Base-by-base conservation (phyloP, 1,140 invertebrate genomes). In the Macrotrachela quadricornifera region DNA sequence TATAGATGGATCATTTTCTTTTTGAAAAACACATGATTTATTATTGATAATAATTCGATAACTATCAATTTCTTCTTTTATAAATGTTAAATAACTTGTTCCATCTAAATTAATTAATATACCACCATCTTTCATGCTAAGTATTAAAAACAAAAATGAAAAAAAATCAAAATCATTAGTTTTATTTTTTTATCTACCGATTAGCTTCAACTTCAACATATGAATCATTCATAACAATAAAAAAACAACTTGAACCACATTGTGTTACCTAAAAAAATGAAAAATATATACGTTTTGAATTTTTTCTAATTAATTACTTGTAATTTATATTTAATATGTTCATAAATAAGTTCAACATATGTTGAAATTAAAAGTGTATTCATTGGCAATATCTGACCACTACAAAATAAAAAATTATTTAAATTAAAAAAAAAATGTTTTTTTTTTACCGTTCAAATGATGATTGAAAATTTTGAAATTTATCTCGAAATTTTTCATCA, bases 31-130 rank as follows among this genome's bases (percentile, higher is more conserved):
- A 63, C 88, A 92, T 0, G 92, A 95, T 62, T 92, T 86, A 70
- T 96, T 95, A 15, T 87, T 90, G 64, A 99, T 95, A 1, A 90
- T 83, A 36, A 97, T 85, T 41, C 90, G 77, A 66, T 94, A 97
- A 54, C 85, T 80, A 70, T 91, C 86, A 0, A 94, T 83, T 70
- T 96, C 90, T 66, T 97, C 91, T 62, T 90, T 86, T 77, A 99
- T 82, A 67, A 96, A 96, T 0, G 92, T 96, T 0, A 85, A 94
- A 68, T 84, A 90, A 56, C 85, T 90, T 0, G 81, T 78, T 1
- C 87, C 85, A 66, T 94, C 87, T 4, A 95, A 71, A 0, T 86
- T 92, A 0, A 97, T 72, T 1, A 97, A 72, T 39, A 96, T 74
- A 42, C 80, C 66, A 47, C 70, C 71, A 61, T 75, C 68, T 54